phyloP scores from a whole-genome alignment of 1,140 invertebrate species.

The Drosophila ercepeae region DNA sequence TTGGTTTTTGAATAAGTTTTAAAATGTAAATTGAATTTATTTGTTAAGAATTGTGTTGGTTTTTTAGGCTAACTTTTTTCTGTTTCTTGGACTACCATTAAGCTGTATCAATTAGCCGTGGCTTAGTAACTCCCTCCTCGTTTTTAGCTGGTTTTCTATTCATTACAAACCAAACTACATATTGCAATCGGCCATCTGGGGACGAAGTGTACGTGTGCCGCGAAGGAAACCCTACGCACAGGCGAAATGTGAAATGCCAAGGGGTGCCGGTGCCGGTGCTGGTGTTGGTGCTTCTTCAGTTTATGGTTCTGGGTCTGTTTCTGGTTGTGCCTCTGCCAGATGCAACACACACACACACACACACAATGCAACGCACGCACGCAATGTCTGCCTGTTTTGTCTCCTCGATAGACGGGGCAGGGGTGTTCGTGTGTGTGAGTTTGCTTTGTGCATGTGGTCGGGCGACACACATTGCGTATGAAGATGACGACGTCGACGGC shows the following conservation, averaged over 20 bases:
- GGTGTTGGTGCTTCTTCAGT: not conserved
- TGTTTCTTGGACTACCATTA: too few species aligned
- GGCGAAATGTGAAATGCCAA: constrained; percentile 18
- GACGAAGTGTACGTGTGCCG: constrained; percentile 26
- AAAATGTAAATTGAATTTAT: not conserved
- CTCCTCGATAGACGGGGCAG: constrained; percentile 5
- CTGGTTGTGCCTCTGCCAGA: constrained; percentile 26
- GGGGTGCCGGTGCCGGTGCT: too few species aligned
- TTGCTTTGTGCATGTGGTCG: constrained; percentile 13
- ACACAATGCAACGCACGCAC: constrained; percentile 62
- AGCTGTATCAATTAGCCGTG: constrained; percentile 24
- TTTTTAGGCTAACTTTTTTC: too few species aligned
- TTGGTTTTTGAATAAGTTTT: not conserved
- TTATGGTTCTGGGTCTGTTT: constrained; percentile 5
- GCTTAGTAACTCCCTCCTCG: constrained; percentile 1
- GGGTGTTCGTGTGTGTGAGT: constrained; percentile 4
- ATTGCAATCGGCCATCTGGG: constrained; percentile 30
- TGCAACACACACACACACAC: constrained; percentile 15
- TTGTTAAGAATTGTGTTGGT: too few species aligned
- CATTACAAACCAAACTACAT: constrained; percentile 36
- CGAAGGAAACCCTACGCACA: constrained; percentile 41
- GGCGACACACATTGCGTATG: constrained; percentile 79
- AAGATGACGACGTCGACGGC: constrained; percentile 54
- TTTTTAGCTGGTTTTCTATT: constrained; percentile 8
- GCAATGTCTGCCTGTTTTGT: constrained; percentile 62